phyloP scores from a whole-genome alignment of 2,113 vertebrate species.

The Neolamprologus kungweensis region DNA sequence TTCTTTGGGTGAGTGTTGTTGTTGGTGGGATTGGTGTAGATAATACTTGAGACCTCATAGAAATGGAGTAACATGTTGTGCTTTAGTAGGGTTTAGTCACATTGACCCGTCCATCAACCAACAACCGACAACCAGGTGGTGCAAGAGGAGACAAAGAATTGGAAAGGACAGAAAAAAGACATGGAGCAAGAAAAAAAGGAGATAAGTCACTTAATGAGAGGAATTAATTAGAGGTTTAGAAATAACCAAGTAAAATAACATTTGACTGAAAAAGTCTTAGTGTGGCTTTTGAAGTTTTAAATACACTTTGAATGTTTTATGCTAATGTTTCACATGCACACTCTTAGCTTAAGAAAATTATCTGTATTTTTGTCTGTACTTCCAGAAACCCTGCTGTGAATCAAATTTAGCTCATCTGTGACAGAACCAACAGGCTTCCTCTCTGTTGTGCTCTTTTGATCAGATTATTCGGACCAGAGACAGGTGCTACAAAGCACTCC shows the following conservation, averaged over 20 bases:
- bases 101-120: conserved; percentile 14
- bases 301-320: not conserved
- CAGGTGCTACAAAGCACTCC: conserved; percentile 33
- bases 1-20: not conserved
- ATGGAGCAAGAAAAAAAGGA: not conserved
- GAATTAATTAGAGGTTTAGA: not conserved
- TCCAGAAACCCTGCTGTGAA: conserved; percentile 11
- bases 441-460: conserved; percentile 43
- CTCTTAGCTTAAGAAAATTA: not conserved
- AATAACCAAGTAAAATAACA: not conserved
- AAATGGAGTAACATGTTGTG: not conserved
- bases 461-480: conserved; percentile 44
- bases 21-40: not conserved
- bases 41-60: not conserved
- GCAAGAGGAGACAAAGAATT: not conserved
- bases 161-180: not conserved
- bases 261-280: not conserved
- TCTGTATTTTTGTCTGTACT: not conserved
- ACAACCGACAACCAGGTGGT: conserved; percentile 4
- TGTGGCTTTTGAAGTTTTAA: not conserved
- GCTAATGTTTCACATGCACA: not conserved
- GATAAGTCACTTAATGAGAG: not conserved
- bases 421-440: conserved; percentile 20
- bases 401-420: conserved; percentile 27
- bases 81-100: not conserved